phyloP scores from a whole-genome alignment of 1,140 invertebrate genomes.

The Idris sp. region DNA sequence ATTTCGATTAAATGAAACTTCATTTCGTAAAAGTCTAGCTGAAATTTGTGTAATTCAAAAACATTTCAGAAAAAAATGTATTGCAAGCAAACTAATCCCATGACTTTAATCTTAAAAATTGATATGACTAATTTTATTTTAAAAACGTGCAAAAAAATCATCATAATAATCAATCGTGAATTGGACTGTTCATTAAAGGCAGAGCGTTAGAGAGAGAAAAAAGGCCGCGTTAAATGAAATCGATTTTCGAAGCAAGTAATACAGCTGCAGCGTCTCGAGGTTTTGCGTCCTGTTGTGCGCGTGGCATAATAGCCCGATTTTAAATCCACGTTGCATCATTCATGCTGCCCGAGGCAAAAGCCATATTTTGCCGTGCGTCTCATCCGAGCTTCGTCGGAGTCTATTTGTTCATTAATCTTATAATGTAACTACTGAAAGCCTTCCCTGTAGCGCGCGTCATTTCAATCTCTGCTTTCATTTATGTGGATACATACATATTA shows the following conservation, averaged over 20 bases:
- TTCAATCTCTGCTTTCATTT: constrained; percentile 8
- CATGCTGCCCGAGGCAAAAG: constrained; percentile 65
- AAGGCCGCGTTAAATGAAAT: constrained; percentile 45
- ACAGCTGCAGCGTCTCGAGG: constrained; percentile 33
- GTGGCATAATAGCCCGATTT: constrained; percentile 70
- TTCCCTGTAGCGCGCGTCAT: constrained; percentile 33
- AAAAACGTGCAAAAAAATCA: too few relatives aligned
- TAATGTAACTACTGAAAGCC: constrained; percentile 66
- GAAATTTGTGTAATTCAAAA: too few relatives aligned
- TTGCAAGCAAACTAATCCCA: too few relatives aligned
- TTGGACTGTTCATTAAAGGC: too few relatives aligned
- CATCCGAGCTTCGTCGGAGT: constrained; percentile 50
- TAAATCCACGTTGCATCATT: constrained; percentile 72
- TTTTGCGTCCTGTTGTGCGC: constrained; percentile 62
- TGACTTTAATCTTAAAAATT: too few relatives aligned
- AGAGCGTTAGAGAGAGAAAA: too few relatives aligned
- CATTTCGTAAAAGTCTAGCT: too few relatives aligned
- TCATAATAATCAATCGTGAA: too few relatives aligned
- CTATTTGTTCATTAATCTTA: constrained; percentile 74
- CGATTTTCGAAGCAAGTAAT: constrained; percentile 49
- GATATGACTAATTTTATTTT: too few relatives aligned
- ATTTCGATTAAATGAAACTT: too few relatives aligned
- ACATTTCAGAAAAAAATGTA: too few relatives aligned
- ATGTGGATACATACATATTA: background rate
- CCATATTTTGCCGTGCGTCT: constrained; percentile 59